Evolutionary conservation across 2,797 vertebrate genomes (phyloP).

Genomic region (Eulemur rubriventer): DNA sequence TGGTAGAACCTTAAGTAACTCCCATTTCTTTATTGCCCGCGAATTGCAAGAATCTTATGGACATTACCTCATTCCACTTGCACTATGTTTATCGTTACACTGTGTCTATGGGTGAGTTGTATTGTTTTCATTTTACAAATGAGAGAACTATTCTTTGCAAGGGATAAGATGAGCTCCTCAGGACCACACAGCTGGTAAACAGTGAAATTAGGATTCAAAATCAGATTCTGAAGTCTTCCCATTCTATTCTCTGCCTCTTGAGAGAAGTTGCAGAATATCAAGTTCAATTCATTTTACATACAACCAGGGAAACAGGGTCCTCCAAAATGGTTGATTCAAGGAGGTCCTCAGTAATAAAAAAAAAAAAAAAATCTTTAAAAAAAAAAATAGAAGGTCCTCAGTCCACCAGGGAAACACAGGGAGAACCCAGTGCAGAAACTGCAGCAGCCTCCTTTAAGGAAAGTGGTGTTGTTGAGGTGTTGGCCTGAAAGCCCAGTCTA

Average conservation of each 20-base stretch:
- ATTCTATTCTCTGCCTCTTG: neutral
- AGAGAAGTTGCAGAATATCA: neutral
- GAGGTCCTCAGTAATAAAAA: neutral
- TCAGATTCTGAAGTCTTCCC: neutral
- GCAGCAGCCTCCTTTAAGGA: neutral
- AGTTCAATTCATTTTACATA: neutral
- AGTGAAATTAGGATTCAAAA: neutral
- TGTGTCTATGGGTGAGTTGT: neutral
- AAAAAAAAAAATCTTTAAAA: too few relatives aligned
- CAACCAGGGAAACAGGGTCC: neutral
- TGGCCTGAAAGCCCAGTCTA: neutral
- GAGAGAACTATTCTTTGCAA: neutral
- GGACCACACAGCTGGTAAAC: neutral
- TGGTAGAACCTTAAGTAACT: neutral
- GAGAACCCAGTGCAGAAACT: neutral
- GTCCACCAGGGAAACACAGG: neutral
- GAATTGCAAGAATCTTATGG: neutral
- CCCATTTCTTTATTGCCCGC: neutral
- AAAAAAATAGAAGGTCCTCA: neutral
- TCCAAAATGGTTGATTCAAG: neutral
- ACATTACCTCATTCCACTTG: neutral
- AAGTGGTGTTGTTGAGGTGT: neutral
- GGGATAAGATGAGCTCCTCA: neutral
- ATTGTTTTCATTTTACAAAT: conserved; percentile 25
- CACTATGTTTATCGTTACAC: neutral